Base-by-base conservation (phyloP, 2,888 invertebrate genomes). In the Entomobrya proxima region DNA sequence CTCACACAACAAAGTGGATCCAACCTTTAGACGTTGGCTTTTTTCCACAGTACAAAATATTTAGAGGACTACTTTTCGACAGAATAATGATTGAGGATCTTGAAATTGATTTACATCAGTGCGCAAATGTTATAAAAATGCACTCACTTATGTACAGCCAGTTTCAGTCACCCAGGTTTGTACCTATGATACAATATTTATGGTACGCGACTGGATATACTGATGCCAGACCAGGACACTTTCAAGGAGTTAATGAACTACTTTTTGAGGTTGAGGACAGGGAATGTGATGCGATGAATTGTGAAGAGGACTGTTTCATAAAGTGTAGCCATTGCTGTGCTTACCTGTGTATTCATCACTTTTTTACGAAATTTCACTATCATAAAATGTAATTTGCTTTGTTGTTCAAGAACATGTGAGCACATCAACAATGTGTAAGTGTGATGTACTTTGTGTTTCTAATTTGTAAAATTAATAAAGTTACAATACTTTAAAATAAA, bases 1-100 rank as follows among this genome's bases (percentile, higher is more conserved):
- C n/a, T n/a, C n/a, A n/a, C n/a, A n/a, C n/a, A n/a, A n/a, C n/a
- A n/a, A n/a, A n/a, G n/a, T n/a, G n/a, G n/a, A 21, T 35, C 7
- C 85, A 85, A 21, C 85, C 85, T 1, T 21, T 58, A 37, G 85
- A 85, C 18, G 44, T 55, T 1, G 72, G 72, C 27, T 72, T 55
- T 24, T 85, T 85, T 67, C 78, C 75, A 0, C 79, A 79, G 61
- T 44, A 61, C 9, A 85, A 85, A 67, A 58, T 85, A 9, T 13
- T 79, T n/a, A 4, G 27, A 7, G 58, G 24, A n/a, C 37, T 27
- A 35, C 15, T 85, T n/a, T 44, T 11, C 11, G 52, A 61, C 11
- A 11, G 47, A 4, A 35, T 79, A 0, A n/a, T 21, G 0, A 27
- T 74, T 15, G 74, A 85, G 11, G n/a, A n/a, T n/a, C n/a, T n/a